Conservation (phyloP, 2,113 vertebrate genomes). For the Scatophagus argus region DNA sequence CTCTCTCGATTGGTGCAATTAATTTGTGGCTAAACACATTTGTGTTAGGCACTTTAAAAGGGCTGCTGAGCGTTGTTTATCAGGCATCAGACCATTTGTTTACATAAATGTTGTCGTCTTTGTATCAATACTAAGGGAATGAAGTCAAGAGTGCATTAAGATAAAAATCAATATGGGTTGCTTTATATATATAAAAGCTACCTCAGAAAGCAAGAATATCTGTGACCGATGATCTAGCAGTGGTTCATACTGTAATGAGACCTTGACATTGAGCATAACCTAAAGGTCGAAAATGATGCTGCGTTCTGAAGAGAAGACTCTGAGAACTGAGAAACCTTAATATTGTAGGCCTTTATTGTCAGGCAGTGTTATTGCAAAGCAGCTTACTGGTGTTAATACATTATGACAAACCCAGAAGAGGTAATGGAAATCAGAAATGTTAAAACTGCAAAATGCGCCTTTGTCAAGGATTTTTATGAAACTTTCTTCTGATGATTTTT, state of each 20-base stretch:
- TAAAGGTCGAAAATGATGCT: too few species aligned
- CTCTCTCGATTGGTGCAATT: slow-evolving; percentile 53
- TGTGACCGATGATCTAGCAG: slow-evolving; percentile 1
- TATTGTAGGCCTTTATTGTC: background rate
- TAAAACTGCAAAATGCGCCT: background rate
- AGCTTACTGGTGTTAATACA: background rate
- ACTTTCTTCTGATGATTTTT: slow-evolving; percentile 9
- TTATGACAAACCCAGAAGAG: background rate
- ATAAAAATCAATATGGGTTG: slow-evolving; percentile 27
- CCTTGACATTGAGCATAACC: background rate
- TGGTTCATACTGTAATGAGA: slow-evolving; percentile 28
- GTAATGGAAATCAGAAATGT: background rate
- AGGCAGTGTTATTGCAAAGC: background rate
- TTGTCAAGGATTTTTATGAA: slow-evolving; percentile 6
- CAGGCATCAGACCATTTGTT: slow-evolving; percentile 24
- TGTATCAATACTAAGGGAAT: slow-evolving; percentile 33
- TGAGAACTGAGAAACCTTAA: slow-evolving; percentile 2
- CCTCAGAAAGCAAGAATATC: slow-evolving; percentile 8
- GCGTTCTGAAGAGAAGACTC: slow-evolving; percentile 3
- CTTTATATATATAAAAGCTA: slow-evolving; percentile 41
- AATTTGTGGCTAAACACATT: slow-evolving; percentile 51
- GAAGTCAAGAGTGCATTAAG: slow-evolving; percentile 23
- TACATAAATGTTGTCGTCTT: background rate
- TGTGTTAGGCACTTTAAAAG: slow-evolving; percentile 23
- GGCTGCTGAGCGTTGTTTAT: slow-evolving; percentile 32